Conservation (phyloP, 2,888 invertebrate genomes). For the Amblyjoppa fuscipennis region DNA sequence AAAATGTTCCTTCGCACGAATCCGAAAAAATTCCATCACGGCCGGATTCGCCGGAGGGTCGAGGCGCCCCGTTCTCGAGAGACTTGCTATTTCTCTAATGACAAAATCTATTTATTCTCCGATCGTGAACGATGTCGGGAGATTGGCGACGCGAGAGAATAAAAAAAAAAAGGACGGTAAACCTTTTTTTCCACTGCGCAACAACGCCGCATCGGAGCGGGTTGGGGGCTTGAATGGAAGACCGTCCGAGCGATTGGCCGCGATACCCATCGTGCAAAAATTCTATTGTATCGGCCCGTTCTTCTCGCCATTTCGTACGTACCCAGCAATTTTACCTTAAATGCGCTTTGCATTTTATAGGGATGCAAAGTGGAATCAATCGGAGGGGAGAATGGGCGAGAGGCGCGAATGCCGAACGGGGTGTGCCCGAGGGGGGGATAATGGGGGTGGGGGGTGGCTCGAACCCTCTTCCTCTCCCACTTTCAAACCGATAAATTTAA, state of each 20-base stretch:
- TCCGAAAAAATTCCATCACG: too few species aligned
- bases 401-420: constrained; percentile 39
- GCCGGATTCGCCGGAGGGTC: too few species aligned
- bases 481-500: constrained; percentile 78
- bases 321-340: constrained; percentile 70
- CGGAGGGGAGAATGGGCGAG: constrained; percentile 62
- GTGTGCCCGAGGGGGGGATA: constrained; percentile 19
- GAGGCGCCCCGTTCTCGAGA: too few species aligned
- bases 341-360: constrained; percentile 70
- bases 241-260: constrained; percentile 12
- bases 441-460: constrained; percentile 48
- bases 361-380: constrained; percentile 73
- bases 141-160: neutral
- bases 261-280: constrained; percentile 57
- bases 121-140: neutral
- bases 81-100: too few species aligned
- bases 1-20: neutral
- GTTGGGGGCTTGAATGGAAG: neutral
- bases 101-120: neutral
- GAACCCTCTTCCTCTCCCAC: constrained; percentile 55
- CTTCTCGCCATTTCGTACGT: constrained; percentile 57
- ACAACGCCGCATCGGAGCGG: neutral
- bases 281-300: constrained; percentile 62
- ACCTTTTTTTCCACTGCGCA: constrained; percentile 14
- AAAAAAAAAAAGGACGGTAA: constrained; percentile 1